Evolutionary conservation across 2,797 vertebrate species (phyloP), one percentile per base, ranked within the genome.

Genomic region (Scarus forsteni): DNA sequence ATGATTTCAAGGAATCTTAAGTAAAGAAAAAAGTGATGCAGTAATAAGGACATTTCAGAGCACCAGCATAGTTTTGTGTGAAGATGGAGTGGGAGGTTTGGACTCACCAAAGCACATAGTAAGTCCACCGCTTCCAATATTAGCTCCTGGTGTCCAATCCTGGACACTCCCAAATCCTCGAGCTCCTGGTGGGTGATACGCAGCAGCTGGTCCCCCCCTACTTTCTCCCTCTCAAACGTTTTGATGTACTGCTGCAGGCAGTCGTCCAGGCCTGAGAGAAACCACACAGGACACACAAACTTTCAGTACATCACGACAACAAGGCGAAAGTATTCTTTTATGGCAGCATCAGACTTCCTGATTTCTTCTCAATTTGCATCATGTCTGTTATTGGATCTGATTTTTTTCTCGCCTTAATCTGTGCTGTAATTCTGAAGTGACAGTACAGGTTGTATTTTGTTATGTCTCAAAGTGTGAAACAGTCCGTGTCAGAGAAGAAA

Each of bases 171-270:
- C 81, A 99, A 88, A 83, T 99, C 98, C 89, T 99, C 98, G 77
- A 99, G 94, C 87, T 99, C 98, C 88, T 99, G 98, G 88, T 99
- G 98, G 76, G 97, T 99, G 93, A 99, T 99, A 10, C 97, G 96
- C 45, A 99, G 93, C 70, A 99, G 93, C 85, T 99, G 97, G 91
- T 99, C 98, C 0, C 98, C 98, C 67, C 96, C 96, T 11, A 99
- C 97, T 90, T 98, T 98, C 92, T 99, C 98, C 79, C 96, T 95
- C 83, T 99, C 98, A 58, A 99, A 99, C 81, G 97, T 99, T 88
- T 98, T 97, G 92, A 98, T 98, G 88, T 99, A 99, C 88, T 99
- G 97, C 88, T 98, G 98, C 81, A 99, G 92, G 89, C 97, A 99
- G 85, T 99, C 98, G 84, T 99, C 98, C 86, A 99, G 94, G 78